A percentile compares a stretch with the other conserved stretches of the same genome.
Evolutionary conservation across 2,113 vertebrate genomes (phyloP).

Genomic region (Podarcis raffonei): DNA sequence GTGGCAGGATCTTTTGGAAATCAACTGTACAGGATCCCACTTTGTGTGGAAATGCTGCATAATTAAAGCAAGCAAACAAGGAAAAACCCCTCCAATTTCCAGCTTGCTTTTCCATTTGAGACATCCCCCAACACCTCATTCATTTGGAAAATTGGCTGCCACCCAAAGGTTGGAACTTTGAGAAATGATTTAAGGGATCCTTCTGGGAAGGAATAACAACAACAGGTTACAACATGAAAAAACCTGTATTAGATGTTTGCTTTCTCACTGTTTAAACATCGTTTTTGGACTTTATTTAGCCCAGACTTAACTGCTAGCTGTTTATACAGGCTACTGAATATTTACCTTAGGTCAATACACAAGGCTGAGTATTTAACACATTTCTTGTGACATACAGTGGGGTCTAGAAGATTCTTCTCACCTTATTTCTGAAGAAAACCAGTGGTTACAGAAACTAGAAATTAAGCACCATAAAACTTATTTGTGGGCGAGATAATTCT

Average conservation of each 20-base stretch:
- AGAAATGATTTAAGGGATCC: constrained; percentile 18
- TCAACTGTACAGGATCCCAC: neutral
- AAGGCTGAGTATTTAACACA: constrained; percentile 63
- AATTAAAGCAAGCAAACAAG: neutral
- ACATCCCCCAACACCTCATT: fast-evolving
- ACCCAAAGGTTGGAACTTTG: neutral
- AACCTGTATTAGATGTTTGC: constrained; percentile 33
- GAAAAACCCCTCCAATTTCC: neutral
- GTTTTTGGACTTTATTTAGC: constrained; percentile 42
- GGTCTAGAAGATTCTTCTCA: neutral
- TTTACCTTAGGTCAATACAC: constrained; percentile 67
- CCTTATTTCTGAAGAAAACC: constrained; percentile 14
- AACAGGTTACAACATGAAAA: constrained; percentile 37
- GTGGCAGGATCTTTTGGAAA: neutral
- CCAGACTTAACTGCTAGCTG: constrained; percentile 53
- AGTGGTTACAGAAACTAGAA: neutral
- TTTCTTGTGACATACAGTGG: constrained; percentile 49
- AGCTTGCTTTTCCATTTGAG: neutral
- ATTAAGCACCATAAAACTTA: constrained; percentile 38
- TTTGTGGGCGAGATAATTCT: fast-evolving
- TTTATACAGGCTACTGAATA: constrained; percentile 70
- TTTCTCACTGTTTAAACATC: constrained; percentile 53
- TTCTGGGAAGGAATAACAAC: constrained; percentile 27
- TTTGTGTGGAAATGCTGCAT: neutral
- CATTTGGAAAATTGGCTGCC: constrained; percentile 2